Conservation (phyloP, 2,888 invertebrate species). For the Carabus problematicus region DNA sequence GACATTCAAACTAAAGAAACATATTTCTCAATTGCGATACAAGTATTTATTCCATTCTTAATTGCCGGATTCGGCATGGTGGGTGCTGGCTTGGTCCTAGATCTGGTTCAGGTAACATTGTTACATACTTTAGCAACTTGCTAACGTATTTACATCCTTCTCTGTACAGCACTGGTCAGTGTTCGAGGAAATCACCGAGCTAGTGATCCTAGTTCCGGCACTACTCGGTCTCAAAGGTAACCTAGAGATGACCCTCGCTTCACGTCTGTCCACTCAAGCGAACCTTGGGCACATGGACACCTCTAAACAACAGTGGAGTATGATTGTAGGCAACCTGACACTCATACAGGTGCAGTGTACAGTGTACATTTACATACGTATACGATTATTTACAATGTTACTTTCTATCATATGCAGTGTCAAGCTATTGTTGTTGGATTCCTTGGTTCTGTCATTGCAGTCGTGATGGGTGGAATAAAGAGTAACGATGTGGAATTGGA, state of each 20-base stretch:
- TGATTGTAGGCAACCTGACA: constrained; percentile 77
- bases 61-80: constrained; percentile 83
- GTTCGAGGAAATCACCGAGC: constrained; percentile 72
- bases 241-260: constrained; percentile 84
- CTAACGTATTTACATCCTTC: neutral
- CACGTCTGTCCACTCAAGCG: constrained; percentile 78
- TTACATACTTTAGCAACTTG: neutral
- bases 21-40: constrained; percentile 67
- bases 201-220: constrained; percentile 79
- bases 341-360: constrained; percentile 69
- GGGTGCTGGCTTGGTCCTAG: constrained; percentile 76
- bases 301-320: constrained; percentile 67
- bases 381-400: constrained; percentile 3
- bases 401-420: constrained; percentile 59
- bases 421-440: constrained; percentile 78
- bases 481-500: constrained; percentile 69
- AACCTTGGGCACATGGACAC: constrained; percentile 80
- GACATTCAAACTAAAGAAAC: constrained; percentile 63
- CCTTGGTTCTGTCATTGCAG: constrained; percentile 73
- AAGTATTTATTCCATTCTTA: constrained; percentile 76
- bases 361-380: neutral
- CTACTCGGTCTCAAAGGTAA: constrained; percentile 82
- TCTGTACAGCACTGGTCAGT: constrained; percentile 72
- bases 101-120: constrained; percentile 69
- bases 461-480: constrained; percentile 71